Evolutionary conservation across 1,140 invertebrate species (phyloP), one percentile per base, ranked within the genome.

Genomic region (Meloidogyne hapla): DNA sequence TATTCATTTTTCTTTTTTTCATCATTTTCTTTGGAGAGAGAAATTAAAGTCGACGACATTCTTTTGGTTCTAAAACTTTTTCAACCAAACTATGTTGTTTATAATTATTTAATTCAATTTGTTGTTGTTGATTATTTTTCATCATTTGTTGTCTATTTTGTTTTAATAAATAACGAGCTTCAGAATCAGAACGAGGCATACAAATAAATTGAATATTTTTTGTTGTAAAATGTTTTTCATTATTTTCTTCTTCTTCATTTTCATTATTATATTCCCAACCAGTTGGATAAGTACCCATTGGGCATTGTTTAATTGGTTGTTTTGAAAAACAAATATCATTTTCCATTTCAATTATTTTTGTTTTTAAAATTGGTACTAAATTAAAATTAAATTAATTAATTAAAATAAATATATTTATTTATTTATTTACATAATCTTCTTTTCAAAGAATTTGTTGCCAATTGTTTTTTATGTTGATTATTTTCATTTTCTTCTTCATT

Each of bases 291-390:
- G 56, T 66, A 21, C 74, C 79, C 12, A 38, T 64, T 40, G 79
- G 74, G 65, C 85, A 86, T 12, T 61, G 45, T 18, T 56, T 69
- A 8, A 84, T 69, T 12, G 84, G 79, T n/a, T 75, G 25, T 9
- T 42, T 80, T 40, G 79, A 76, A 73, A 85, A 83, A 74, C 84
- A 85, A 12, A 86, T 70, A 56, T 75, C 71, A 65, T 84, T 66
- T 13, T 62, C 76, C 28, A 73, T 28, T 25, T 76, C 18, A n/a
- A 82, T 75, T 56, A 69, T 69, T 18, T 74, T 26, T 28, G 77
- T 77, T 61, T 68, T 48, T 18, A 62, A 5, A 23, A 68, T 68
- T 56, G 77, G 77, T n/a, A n/a, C 48, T 56, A n/a, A 18, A 48
- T 18, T 12, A 13, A 10, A 42, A 13, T 42, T 42, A 42, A 42